Base-by-base conservation (phyloP, 2,113 vertebrate species). In the Phrynocephalus versicolor region DNA sequence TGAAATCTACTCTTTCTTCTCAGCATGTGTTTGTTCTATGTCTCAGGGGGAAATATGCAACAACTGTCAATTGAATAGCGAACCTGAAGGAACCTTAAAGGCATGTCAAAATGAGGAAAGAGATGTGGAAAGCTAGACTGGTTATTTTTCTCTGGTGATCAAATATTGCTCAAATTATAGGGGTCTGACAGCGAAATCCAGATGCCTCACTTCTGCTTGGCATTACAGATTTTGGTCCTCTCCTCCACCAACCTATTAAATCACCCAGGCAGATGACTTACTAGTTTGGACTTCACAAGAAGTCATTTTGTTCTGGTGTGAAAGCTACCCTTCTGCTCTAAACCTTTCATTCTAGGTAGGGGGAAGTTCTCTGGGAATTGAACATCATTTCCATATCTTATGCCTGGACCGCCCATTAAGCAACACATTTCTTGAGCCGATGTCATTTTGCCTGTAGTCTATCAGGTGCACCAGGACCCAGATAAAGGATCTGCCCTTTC, bases 61-160 rank as follows among this genome's bases (percentile, higher is more conserved):
- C 60, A 64, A 21, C 85, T 79, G 85, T 76, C 82, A 81, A 74
- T 84, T n/a, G 75, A 58, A 89, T 41, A 65, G 70, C 74, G 41
- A 87, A 90, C 86, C 87, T 83, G 80, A 23, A 77, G 79, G 51
- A 33, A 73, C 65, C 84, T 0, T 0, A 64, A 37, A 84, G 84
- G 74, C 85, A 87, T 3, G 1, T 87, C 87, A 90, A 87, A 91
- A 89, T 78, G 69, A 23, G 69, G 69, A 58, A 72, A 39, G 33
- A 72, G n/a, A n/a, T 92, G 67, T 86, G 77, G 39, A 35, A 55
- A 88, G 88, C 85, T 70, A 89, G 33, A 75, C 7, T 15, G n/a
- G n/a, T n/a, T n/a, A n/a, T n/a, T n/a, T n/a, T n/a, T n/a, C n/a
- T n/a, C n/a, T n/a, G 3, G 5, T 60, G 55, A 60, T 37, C 58